Percentiles rank a stretch among this genome's conserved stretches.
phyloP scores from a whole-genome alignment of 1,140 invertebrate genomes.

The Sycophila sp. region DNA sequence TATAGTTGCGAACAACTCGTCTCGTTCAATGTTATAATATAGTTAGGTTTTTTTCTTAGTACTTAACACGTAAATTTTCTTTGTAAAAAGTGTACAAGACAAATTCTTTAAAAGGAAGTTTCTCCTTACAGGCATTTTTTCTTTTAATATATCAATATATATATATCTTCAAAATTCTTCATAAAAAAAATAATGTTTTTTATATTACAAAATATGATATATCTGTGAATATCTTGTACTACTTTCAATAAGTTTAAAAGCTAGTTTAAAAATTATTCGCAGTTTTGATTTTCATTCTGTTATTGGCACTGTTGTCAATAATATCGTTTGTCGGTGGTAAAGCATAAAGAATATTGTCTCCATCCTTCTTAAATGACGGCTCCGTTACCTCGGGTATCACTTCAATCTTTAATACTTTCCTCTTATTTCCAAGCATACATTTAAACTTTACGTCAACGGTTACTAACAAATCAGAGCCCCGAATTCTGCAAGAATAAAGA shows the following conservation, averaged over 20 bases:
- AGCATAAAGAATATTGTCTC: slow-evolving; percentile 67
- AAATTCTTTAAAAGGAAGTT: not conserved
- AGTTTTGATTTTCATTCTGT: slow-evolving; percentile 50
- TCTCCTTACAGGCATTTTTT: slow-evolving; percentile 3
- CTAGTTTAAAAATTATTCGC: slow-evolving; percentile 40
- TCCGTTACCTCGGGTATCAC: slow-evolving; percentile 68
- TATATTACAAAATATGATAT: slow-evolving; percentile 35
- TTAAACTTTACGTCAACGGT: slow-evolving; percentile 72
- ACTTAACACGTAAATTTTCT: not conserved
- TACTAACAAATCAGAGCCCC: slow-evolving; percentile 72
- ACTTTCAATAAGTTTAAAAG: slow-evolving; percentile 3
- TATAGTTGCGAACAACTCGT: not conserved
- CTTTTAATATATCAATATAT: slow-evolving; percentile 9
- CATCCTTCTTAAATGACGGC: slow-evolving; percentile 73
- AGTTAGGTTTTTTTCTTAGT: slow-evolving; percentile 1
- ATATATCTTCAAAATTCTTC: slow-evolving; percentile 24
- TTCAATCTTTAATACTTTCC: slow-evolving; percentile 71
- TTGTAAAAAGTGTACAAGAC: slow-evolving; percentile 7
- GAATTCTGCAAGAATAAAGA: slow-evolving; percentile 64
- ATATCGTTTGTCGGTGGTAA: slow-evolving; percentile 64
- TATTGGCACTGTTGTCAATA: slow-evolving; percentile 49
- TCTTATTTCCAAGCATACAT: slow-evolving; percentile 81
- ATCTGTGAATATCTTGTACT: slow-evolving; percentile 27
- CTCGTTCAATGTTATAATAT: too few relatives aligned
- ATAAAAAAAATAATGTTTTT: slow-evolving; percentile 28